These are phyloP conservation scores for Panorpa germanica DNA, from an alignment of 2,888 invertebrate species.

Conservation along the genomic window DNA sequence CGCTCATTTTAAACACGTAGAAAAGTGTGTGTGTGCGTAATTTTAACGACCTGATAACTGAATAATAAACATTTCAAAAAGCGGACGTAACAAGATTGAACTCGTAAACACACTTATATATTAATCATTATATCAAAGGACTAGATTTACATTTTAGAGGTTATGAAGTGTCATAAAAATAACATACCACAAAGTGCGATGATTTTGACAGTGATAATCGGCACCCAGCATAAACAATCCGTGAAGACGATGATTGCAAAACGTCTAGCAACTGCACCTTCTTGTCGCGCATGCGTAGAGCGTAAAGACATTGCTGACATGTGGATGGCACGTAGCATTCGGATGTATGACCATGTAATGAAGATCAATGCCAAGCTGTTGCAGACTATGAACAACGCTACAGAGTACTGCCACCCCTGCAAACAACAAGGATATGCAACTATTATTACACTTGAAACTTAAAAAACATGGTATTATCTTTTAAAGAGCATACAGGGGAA, in stretches of 20 bases:
- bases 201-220: conserved; percentile 34
- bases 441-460: too few relatives aligned
- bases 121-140: too few relatives aligned
- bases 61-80: too few relatives aligned
- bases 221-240: conserved; percentile 39
- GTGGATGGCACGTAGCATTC: conserved; percentile 35
- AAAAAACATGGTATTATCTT: too few relatives aligned
- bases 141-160: too few relatives aligned
- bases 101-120: too few relatives aligned
- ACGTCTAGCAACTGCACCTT: conserved; percentile 34
- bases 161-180: conserved; percentile 3
- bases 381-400: conserved; percentile 31
- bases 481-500: too few relatives aligned
- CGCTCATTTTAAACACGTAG: too few relatives aligned
- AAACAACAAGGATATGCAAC: conserved; percentile 9
- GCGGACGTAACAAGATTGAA: too few relatives aligned
- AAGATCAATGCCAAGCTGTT: conserved; percentile 33
- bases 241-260: conserved; percentile 38
- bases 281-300: conserved; percentile 33
- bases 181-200: conserved; percentile 30
- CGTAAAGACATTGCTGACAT: conserved; percentile 34
- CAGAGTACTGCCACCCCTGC: conserved; percentile 39
- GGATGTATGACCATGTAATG: conserved; percentile 33
- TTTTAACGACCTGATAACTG: too few relatives aligned
- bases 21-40: too few relatives aligned